Conservation (phyloP, 2,113 vertebrate genomes). For the Lepus americanus region DNA sequence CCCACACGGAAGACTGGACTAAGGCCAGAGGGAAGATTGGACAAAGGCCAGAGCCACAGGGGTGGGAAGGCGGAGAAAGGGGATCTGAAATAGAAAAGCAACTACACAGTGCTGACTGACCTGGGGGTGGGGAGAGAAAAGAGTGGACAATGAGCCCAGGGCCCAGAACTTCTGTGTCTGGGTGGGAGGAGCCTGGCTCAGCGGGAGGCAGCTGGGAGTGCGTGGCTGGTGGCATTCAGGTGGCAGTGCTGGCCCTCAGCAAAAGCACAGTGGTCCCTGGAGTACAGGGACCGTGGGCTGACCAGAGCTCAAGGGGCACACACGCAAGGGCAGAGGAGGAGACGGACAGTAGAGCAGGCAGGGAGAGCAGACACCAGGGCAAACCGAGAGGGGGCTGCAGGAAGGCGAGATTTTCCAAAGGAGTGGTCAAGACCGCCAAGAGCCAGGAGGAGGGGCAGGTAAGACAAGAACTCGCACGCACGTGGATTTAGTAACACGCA, state of each 20-base stretch:
- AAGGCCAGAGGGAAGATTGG: neutral
- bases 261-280: neutral
- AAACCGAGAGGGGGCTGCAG: neutral
- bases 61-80: neutral
- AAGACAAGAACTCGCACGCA: neutral
- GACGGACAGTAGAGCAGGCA: neutral
- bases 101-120: neutral
- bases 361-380: neutral
- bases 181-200: neutral
- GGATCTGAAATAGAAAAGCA: neutral
- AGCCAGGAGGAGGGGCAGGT: neutral
- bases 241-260: too few relatives aligned
- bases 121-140: neutral
- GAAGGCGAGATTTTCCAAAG: conserved; percentile 33
- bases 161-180: neutral
- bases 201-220: neutral
- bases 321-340: rapidly evolving
- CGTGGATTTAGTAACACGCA: neutral
- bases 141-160: neutral
- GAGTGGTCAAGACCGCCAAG: neutral
- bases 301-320: neutral
- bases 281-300: neutral
- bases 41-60: neutral
- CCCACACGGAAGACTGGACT: neutral
- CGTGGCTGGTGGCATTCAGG: neutral